Evolutionary conservation across 2,888 invertebrate genomes (phyloP).

Genomic region (Erebia epiphron): DNA sequence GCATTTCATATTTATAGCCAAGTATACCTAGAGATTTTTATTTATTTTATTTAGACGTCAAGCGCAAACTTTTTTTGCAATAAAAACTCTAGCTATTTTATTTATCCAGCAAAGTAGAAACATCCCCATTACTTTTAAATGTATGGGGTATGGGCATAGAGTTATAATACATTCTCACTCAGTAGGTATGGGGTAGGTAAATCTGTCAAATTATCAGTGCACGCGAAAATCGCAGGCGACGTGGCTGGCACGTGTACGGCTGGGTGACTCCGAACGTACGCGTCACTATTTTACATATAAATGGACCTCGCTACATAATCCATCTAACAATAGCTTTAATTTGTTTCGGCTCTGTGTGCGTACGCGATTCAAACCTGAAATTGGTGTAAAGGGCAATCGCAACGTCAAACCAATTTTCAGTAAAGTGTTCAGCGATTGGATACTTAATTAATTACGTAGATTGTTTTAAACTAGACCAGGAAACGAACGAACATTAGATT

Average conservation of each 20-base stretch:
- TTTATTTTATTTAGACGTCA: no score
- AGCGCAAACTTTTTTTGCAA: no score
- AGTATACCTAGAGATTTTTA: no score
- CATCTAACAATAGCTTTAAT: conserved; percentile 79
- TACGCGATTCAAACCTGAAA: conserved; percentile 67
- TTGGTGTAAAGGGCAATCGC: conserved; percentile 46
- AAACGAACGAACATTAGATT: no score
- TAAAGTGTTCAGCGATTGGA: background rate
- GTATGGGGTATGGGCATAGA: background rate
- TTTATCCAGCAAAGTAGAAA: no score
- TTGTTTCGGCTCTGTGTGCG: conserved; percentile 69
- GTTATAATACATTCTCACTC: no score
- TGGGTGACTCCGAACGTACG: conserved; percentile 67
- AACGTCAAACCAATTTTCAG: conserved; percentile 20
- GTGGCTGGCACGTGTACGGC: conserved; percentile 55
- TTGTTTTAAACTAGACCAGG: background rate
- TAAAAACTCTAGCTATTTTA: no score
- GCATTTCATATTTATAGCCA: no score
- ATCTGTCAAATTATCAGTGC: conserved; percentile 55
- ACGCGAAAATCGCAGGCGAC: conserved; percentile 42
- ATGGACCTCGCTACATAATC: conserved; percentile 78
- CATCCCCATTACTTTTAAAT: no score
- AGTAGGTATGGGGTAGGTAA: background rate
- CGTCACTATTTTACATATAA: conserved; percentile 82
- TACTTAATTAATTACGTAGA: background rate